Evolutionary conservation across 92 coral and sea anemone genomes (phyloP).

Genomic region (Parazoanthus darwini): DNA sequence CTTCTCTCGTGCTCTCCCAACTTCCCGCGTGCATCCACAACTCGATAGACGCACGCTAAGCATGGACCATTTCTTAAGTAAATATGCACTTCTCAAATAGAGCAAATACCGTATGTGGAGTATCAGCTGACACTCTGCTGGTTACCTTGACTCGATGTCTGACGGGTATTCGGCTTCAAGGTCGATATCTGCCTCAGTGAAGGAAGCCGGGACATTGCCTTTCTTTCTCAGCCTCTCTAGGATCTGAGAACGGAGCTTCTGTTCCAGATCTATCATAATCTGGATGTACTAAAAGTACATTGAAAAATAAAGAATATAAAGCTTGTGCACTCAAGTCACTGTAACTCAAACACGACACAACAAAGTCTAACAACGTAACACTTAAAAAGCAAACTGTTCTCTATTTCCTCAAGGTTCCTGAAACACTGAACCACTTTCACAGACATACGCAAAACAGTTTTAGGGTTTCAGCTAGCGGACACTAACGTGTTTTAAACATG

Average conservation of each 20-base stretch:
- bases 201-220: slow-evolving; percentile 75
- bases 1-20: too few species aligned
- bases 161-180: slow-evolving; percentile 77
- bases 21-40: too few species aligned
- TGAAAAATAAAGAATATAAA: neutral
- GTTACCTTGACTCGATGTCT: slow-evolving; percentile 89
- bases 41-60: too few species aligned
- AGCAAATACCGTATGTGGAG: neutral
- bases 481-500: too few species aligned
- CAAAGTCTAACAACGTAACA: too few species aligned
- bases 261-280: slow-evolving; percentile 76
- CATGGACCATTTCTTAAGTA: too few species aligned
- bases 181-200: slow-evolving; percentile 81
- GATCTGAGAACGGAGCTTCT: slow-evolving; percentile 68
- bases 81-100: too few species aligned
- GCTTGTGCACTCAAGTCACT: neutral
- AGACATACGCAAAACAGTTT: too few species aligned
- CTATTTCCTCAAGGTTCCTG: too few species aligned
- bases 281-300: slow-evolving; percentile 65
- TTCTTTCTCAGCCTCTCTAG: slow-evolving; percentile 83
- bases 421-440: too few species aligned
- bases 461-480: too few species aligned
- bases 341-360: neutral
- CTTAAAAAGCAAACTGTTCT: too few species aligned
- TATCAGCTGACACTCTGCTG: neutral